Conservation (phyloP, 2,113 vertebrate genomes). For the Psittacus erithacus region DNA sequence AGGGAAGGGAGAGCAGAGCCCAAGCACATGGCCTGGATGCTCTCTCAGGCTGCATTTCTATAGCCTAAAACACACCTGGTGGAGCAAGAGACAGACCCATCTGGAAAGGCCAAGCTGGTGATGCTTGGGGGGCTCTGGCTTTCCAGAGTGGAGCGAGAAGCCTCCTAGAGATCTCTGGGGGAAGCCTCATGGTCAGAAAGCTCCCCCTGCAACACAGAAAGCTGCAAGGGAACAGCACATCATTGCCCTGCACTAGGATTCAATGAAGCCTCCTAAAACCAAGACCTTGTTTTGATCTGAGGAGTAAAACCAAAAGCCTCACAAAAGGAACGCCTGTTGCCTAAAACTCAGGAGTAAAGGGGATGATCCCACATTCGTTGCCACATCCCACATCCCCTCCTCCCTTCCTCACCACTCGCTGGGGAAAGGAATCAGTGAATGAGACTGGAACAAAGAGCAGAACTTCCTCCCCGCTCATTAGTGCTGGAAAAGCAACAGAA, state of each 20-base stretch:
- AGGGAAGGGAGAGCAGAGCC: background rate
- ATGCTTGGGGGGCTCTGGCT: background rate
- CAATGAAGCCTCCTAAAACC: background rate
- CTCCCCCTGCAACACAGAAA: background rate
- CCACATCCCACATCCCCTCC: background rate
- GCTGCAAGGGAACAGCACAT: background rate
- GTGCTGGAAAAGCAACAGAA: constrained; percentile 35
- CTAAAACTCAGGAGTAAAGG: background rate
- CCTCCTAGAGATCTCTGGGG: background rate
- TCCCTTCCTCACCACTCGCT: background rate
- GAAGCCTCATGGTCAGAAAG: background rate
- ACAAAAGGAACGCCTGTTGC: background rate
- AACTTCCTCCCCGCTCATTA: constrained; percentile 60
- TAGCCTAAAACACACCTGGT: background rate
- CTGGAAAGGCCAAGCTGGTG: background rate
- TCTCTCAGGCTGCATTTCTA: fast-evolving
- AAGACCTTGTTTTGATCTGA: background rate
- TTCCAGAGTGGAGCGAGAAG: fast-evolving
- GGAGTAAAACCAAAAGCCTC: background rate
- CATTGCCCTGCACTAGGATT: background rate
- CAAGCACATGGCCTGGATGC: fast-evolving
- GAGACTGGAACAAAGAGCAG: constrained; percentile 26
- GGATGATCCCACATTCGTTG: fast-evolving
- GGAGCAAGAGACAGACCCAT: background rate
- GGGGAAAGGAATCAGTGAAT: background rate